phyloP scores from a whole-genome alignment of 1,140 invertebrate genomes.

The Drosophila parabipectinata region DNA sequence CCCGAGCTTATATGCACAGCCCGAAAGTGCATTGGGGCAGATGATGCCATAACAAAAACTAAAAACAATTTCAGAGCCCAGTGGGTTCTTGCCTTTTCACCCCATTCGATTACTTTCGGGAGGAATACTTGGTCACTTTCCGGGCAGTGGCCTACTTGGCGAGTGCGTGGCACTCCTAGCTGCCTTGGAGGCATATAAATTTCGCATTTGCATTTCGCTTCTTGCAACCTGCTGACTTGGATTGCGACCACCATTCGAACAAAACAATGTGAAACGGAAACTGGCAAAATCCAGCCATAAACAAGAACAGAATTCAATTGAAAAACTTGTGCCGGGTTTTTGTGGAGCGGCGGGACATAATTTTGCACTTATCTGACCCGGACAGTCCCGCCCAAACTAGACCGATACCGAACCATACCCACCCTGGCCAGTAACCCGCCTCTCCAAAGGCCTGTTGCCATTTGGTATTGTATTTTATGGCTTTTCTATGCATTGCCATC shows the following conservation, averaged over 20 bases:
- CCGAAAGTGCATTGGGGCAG: conserved; percentile 31
- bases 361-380: conserved; percentile 77
- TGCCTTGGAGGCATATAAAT: conserved; percentile 42
- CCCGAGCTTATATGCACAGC: conserved; percentile 4
- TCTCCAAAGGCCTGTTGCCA: conserved; percentile 32
- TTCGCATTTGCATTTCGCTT: conserved; percentile 42
- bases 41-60: conserved; percentile 23
- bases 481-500: conserved; percentile 71
- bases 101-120: not conserved
- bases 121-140: conserved; percentile 11
- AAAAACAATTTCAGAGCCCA: conserved; percentile 60
- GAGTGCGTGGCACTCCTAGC: conserved; percentile 43
- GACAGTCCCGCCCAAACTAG: conserved; percentile 30
- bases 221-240: conserved; percentile 30
- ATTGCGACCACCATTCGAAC: conserved; percentile 7
- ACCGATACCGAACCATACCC: not conserved
- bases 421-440: conserved; percentile 9
- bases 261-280: conserved; percentile 42
- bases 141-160: conserved; percentile 32
- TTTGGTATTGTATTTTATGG: conserved; percentile 68
- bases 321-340: conserved; percentile 65
- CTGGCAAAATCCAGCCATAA: conserved; percentile 52
- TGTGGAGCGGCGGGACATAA: conserved; percentile 49
- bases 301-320: conserved; percentile 64
- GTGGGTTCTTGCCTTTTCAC: conserved; percentile 42